phyloP scores from a whole-genome alignment of 2,113 vertebrate genomes.

The Callionymus lyra region DNA sequence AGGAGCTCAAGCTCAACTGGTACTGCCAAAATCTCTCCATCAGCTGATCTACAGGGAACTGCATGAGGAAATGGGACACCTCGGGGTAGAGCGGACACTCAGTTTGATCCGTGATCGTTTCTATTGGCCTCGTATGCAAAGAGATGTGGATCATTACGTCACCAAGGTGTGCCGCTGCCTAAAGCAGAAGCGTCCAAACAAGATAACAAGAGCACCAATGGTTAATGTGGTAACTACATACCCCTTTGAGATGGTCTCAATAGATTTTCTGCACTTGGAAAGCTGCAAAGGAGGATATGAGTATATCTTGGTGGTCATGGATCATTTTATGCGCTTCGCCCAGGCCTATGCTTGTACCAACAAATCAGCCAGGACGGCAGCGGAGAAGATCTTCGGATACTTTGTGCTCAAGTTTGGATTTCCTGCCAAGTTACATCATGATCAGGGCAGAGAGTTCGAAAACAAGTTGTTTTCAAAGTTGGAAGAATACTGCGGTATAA shows the following conservation, averaged over 20 bases:
- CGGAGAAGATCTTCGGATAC: constrained; percentile 6
- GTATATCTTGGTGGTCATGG: neutral
- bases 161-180: neutral
- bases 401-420: constrained; percentile 2
- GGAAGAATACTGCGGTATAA: neutral
- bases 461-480: constrained; percentile 6
- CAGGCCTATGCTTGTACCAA: constrained; percentile 7
- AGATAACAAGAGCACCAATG: neutral
- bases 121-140: neutral
- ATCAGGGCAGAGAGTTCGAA: constrained; percentile 4
- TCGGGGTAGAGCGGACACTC: neutral
- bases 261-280: neutral
- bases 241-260: neutral
- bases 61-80: too few relatives aligned
- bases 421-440: constrained; percentile 1
- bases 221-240: neutral
- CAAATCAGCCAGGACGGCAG: constrained; percentile 14
- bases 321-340: neutral
- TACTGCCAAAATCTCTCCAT: too few relatives aligned
- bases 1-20: too few relatives aligned
- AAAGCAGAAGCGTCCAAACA: neutral
- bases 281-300: too few relatives aligned
- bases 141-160: neutral
- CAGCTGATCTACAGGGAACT: too few relatives aligned
- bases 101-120: neutral